These are phyloP conservation scores for Ginglymostoma cirratum DNA, from an alignment of 2,113 vertebrate genomes.

Conservation along the genomic window DNA sequence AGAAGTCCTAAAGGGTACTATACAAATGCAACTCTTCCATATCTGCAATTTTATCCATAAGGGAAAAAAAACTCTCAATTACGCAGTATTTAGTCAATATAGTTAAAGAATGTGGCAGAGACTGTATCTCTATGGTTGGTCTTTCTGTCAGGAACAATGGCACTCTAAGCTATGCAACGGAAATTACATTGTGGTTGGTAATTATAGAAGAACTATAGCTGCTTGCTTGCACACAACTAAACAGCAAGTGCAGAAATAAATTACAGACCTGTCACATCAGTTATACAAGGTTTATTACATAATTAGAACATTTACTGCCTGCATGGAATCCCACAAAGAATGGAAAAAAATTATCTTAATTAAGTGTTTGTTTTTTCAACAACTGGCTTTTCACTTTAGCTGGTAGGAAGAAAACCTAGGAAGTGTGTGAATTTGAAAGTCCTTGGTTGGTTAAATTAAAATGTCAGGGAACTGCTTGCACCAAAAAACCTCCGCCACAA, in stretches of 20 bases:
- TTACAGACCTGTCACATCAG: slow-evolving; percentile 33
- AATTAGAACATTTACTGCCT: slow-evolving; percentile 32
- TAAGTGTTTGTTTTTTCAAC: slow-evolving; percentile 28
- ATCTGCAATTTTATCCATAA: not conserved
- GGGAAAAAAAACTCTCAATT: not conserved
- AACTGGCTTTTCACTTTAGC: not conserved
- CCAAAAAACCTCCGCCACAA: no score
- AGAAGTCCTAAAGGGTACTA: not conserved
- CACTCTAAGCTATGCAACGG: no score
- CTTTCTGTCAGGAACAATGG: not conserved
- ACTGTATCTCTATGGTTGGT: not conserved
- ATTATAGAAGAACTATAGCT: not conserved
- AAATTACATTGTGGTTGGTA: not conserved
- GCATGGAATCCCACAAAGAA: slow-evolving; percentile 24
- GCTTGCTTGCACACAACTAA: slow-evolving; percentile 32
- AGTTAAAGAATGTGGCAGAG: not conserved
- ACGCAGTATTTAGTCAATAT: not conserved
- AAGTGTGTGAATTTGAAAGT: not conserved
- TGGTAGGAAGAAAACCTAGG: not conserved
- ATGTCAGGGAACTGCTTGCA: not conserved
- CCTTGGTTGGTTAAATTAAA: not conserved
- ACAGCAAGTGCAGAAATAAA: slow-evolving; percentile 27
- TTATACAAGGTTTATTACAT: slow-evolving; percentile 28
- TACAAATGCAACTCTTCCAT: not conserved
- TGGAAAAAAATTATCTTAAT: slow-evolving; percentile 25